Evolutionary conservation across 1,140 invertebrate species (phyloP).

Genomic region (Drosophila pruinosa): DNA sequence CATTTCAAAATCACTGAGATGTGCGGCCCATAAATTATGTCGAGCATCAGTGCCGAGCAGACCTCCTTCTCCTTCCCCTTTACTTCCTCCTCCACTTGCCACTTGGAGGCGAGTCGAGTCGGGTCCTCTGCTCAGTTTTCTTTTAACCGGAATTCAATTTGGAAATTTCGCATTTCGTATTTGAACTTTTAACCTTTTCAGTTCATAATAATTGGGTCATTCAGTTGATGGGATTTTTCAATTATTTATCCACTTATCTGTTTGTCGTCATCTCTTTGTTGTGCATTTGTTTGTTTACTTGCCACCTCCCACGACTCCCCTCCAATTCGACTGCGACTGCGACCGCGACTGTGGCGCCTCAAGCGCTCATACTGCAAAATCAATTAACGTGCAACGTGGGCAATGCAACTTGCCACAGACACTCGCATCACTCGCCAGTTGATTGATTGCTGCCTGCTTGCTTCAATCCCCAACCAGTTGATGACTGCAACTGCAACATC

Average conservation of each 20-base stretch:
- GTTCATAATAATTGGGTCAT: constrained; percentile 58
- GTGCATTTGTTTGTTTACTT: constrained; percentile 15
- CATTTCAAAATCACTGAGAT: constrained; percentile 38
- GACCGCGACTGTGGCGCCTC: neutral
- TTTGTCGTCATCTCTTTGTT: constrained; percentile 65
- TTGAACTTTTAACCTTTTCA: constrained; percentile 64
- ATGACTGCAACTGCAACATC: constrained; percentile 7
- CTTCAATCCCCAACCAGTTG: neutral
- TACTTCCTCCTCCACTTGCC: too few relatives aligned
- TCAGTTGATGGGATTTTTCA: constrained; percentile 65
- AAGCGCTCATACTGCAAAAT: constrained; percentile 40
- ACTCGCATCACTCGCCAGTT: constrained; percentile 34
- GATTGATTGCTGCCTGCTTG: constrained; percentile 45
- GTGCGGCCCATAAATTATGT: constrained; percentile 20
- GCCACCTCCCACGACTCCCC: neutral
- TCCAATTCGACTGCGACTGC: too few relatives aligned
- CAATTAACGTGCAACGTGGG: constrained; percentile 47
- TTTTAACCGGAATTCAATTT: constrained; percentile 50
- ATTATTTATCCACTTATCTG: constrained; percentile 59
- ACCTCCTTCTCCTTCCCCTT: neutral
- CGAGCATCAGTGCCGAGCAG: neutral
- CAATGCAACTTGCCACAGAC: constrained; percentile 5
- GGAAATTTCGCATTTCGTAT: constrained; percentile 44
- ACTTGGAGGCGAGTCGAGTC: too few relatives aligned
- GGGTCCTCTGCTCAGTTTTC: too few relatives aligned